Base-by-base conservation (phyloP, 1,140 invertebrate genomes). In the Tetramorium parvispinum region DNA sequence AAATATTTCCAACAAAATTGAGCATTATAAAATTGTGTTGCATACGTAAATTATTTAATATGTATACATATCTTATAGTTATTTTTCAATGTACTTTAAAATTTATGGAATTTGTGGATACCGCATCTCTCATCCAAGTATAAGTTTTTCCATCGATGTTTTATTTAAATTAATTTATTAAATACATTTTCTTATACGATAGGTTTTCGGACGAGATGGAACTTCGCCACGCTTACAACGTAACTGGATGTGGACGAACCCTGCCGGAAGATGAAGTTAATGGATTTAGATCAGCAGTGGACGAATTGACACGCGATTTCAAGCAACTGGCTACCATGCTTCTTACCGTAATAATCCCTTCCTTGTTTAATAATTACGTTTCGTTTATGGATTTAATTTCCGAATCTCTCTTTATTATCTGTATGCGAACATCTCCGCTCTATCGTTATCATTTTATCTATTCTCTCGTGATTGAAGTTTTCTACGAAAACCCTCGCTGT, bases 261-360 rank as follows among this genome's bases (percentile, higher is more conserved):
- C 95, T 97, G 93, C 97, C 97, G 0, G 96, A 97, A 59, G 95
- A 96, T 51, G 96, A 97, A 86, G 96, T 97, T 65, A 97, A 96
- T 0, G 96, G 96, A 59, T 97, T 97, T 93, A 94, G 95, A 49
- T 93, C 96, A 86, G 96, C 97, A 81, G 95, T 97, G 3, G 95
- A 96, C 13, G 96, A 96, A 13, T 94, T 97, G 55, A 95, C 96
- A 2, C 95, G 95, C 43, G 97, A 97, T 92, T 96, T 97, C 59
- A 97, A 97, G 91, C 96, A 97, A 87, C 95, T 97, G 55, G 96
- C 97, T 16, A 94, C 96, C 49, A 96, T 97, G 87, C 94, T 97
- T n/a, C 94, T 94, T 78, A 93, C 90, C 61, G 94, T 94, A 94
- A 91, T 87, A 59, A 85, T 57, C n/a, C n/a, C 27, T 76, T 0